A percentile compares a stretch with the other conserved stretches of the same genome.
Conservation (phyloP, 2,113 vertebrate genomes). For the Halichoeres trimaculatus region DNA sequence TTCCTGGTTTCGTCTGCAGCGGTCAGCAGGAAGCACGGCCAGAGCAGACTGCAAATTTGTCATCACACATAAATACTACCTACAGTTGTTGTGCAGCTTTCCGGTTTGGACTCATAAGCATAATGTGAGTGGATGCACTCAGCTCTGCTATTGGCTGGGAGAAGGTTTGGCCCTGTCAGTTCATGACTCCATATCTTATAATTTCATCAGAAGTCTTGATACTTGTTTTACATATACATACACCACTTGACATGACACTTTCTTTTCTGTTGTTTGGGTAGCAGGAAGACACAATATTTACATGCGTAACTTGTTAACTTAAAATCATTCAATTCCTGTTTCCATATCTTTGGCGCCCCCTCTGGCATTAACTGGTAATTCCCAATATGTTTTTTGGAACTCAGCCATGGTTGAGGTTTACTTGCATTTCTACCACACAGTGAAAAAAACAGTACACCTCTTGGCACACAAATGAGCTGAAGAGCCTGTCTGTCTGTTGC, state of each 20-base stretch:
- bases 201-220: not conserved
- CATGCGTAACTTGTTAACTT: not conserved
- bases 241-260: too few relatives aligned
- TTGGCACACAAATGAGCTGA: too few relatives aligned
- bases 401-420: not conserved
- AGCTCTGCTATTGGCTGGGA: conserved; percentile 3
- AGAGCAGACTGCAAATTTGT: conserved; percentile 62
- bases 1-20: conserved; percentile 52
- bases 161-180: not conserved
- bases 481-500: too few relatives aligned
- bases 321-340: not conserved
- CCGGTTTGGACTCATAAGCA: conserved; percentile 59
- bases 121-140: conserved; percentile 30
- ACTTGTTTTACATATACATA: not conserved
- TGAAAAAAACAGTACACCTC: not conserved
- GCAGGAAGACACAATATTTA: too few relatives aligned
- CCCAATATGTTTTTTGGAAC: not conserved
- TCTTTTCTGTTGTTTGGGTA: too few relatives aligned
- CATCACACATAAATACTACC: conserved; percentile 65
- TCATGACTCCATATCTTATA: not conserved
- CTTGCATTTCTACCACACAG: not conserved
- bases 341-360: not conserved
- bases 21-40: conserved; percentile 40
- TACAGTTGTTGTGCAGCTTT: conserved; percentile 60
- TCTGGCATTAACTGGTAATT: not conserved